Base-by-base conservation (phyloP, 2,888 invertebrate genomes). In the Limnephilus marmoratus region DNA sequence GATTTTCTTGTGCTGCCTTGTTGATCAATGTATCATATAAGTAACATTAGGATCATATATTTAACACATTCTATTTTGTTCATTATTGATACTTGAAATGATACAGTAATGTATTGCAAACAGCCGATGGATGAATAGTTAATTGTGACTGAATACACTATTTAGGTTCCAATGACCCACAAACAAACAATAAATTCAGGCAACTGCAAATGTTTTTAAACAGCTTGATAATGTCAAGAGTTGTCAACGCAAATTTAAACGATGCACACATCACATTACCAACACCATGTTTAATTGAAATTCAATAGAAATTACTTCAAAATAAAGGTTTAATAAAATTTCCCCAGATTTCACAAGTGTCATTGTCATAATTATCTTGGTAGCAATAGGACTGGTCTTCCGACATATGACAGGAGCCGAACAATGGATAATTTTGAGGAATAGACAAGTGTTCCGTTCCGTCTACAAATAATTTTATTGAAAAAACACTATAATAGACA, bases 401-500 rank as follows among this genome's bases (percentile, higher is more conserved):
- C 24, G 68, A n/a, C 68, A n/a, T 68, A 24, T 68, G 24, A 68
- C 68, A n/a, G 68, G 68, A n/a, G 24, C 7, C 68, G 68, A 68
- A 68, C 68, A 68, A 24, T 68, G 68, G 68, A 68, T 68, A 68
- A 68, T 24, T 68, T 24, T 24, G n/a, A 68, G 68, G n/a, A 68
- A 68, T 68, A 68, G 7, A 68, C 68, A n/a, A 68, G 24, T 68
- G 68, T 53, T 31, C 31, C 81, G 85, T 45, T 92, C 34, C 45
- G 29, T 34, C 49, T 49, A 92, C 85, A 90, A 24, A 86, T 85
- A 81, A 92, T 49, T 92, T 88, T 91, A 87, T 82, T 81, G 88
- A 81, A 49, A 91, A 91, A 87, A 86, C 87, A 89, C 85, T 29
- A 91, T 85, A 90, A 90, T 91, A 89, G 88, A 89, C 88, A 81